Evolutionary conservation across 2,888 invertebrate genomes (phyloP).

Genomic region (Nomada ruficornis): DNA sequence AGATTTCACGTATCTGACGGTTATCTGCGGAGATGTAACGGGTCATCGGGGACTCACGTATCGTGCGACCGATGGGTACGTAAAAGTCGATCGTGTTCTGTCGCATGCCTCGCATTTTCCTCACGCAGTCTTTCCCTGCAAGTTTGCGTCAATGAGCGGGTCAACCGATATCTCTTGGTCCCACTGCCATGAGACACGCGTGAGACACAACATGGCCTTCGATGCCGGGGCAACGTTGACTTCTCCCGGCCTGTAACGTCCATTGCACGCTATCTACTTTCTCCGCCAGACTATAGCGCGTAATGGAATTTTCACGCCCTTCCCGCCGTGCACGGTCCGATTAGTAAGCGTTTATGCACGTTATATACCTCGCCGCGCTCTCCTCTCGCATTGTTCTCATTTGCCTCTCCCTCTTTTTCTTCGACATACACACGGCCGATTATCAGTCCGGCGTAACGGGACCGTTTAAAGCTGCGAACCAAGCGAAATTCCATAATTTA

Average conservation of each 20-base stretch:
- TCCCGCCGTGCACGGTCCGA: background rate
- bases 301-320: slow-evolving; percentile 57
- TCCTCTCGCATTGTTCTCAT: slow-evolving; percentile 22
- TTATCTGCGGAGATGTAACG: slow-evolving; percentile 52
- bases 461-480: background rate
- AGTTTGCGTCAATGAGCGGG: slow-evolving; percentile 24
- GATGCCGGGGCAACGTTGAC: background rate
- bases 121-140: slow-evolving; percentile 10
- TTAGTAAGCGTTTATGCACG: background rate
- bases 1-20: slow-evolving; percentile 32
- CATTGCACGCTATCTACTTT: slow-evolving; percentile 33
- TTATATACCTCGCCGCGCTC: background rate
- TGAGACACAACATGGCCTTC: background rate
- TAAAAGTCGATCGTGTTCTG: slow-evolving; percentile 18
- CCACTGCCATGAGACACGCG: slow-evolving; percentile 9
- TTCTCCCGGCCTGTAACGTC: background rate
- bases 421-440: background rate
- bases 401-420: background rate
- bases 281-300: slow-evolving; percentile 13
- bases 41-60: slow-evolving; percentile 52
- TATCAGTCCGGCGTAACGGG: slow-evolving; percentile 12
- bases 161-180: slow-evolving; percentile 21
- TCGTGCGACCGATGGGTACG: slow-evolving; percentile 15
- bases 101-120: slow-evolving; percentile 17
- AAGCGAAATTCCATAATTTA: slow-evolving; percentile 32